These are phyloP conservation scores for Metaphire vulgaris DNA, from an alignment of 1,140 invertebrate species.

Conservation along the genomic window DNA sequence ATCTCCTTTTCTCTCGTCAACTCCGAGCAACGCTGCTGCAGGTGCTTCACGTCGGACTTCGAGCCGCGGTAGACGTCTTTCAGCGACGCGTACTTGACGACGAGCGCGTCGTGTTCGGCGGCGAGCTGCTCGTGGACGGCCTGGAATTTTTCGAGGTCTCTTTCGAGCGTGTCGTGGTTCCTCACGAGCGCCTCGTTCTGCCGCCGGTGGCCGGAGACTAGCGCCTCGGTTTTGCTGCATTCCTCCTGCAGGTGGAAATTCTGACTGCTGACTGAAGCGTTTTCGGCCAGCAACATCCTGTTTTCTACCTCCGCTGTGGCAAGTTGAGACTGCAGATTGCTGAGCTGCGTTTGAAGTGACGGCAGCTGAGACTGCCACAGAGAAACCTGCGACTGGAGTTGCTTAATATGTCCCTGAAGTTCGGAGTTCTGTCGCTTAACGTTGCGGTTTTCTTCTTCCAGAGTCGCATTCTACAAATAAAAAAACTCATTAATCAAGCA, in stretches of 20 bases:
- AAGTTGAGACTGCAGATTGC: conserved; percentile 67
- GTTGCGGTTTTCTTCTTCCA: conserved; percentile 49
- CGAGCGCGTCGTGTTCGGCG: conserved; percentile 76
- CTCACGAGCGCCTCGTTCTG: conserved; percentile 56
- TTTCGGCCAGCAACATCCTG: conserved; percentile 77
- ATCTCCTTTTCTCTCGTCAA: conserved; percentile 12
- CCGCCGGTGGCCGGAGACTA: conserved; percentile 67
- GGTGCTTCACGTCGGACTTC: conserved; percentile 63
- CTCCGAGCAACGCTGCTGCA: conserved; percentile 58
- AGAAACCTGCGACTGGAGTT: conserved; percentile 38
- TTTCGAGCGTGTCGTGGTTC: conserved; percentile 58
- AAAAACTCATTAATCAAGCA: too few species aligned
- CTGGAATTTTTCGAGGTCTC: conserved; percentile 77
- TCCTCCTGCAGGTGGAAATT: conserved; percentile 75
- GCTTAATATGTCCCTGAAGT: conserved; percentile 37
- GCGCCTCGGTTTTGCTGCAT: conserved; percentile 70
- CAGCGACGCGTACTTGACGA: conserved; percentile 71
- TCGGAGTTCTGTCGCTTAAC: conserved; percentile 37
- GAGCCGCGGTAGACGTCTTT: conserved; percentile 70
- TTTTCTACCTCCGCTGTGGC: conserved; percentile 79
- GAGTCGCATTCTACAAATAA: conserved; percentile 42
- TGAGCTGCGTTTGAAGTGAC: conserved; percentile 47
- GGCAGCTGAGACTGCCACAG: conserved; percentile 48
- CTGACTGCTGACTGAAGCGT: conserved; percentile 72
- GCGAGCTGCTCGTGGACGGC: conserved; percentile 79